Percentiles rank a stretch among this genome's conserved stretches.
These are phyloP conservation scores for Zhuqinia jingwanae DNA, from an alignment of 2,888 invertebrate genomes.

Conservation along the genomic window DNA sequence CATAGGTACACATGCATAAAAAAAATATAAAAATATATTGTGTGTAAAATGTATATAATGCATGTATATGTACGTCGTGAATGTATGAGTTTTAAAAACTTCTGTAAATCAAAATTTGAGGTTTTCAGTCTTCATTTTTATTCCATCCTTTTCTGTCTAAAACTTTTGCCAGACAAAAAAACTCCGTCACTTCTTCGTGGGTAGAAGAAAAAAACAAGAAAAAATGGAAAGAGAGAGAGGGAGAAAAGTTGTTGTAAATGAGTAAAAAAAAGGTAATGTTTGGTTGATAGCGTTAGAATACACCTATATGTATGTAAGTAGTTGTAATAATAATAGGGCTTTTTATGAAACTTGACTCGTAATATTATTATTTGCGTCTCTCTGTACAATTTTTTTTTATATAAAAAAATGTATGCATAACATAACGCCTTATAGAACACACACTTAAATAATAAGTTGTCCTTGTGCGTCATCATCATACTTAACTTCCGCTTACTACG, in stretches of 20 bases:
- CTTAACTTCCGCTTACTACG: background rate
- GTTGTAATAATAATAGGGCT: constrained; percentile 2
- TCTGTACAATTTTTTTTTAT: no score
- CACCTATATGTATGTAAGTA: no score
- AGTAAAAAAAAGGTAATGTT: constrained; percentile 54
- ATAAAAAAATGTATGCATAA: background rate
- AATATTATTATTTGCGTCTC: background rate
- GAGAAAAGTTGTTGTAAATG: constrained; percentile 56
- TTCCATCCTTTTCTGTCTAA: constrained; percentile 62
- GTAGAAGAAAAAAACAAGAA: constrained; percentile 12
- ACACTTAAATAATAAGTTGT: background rate
- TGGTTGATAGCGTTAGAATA: no score
- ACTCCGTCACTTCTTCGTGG: constrained; percentile 52
- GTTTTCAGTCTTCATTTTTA: constrained; percentile 67
- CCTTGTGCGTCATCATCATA: background rate
- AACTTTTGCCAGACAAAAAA: constrained; percentile 63
- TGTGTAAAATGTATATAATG: background rate
- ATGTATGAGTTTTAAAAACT: constrained; percentile 25
- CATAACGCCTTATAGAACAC: background rate
- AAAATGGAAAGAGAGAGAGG: no score
- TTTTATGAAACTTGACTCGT: constrained; percentile 38
- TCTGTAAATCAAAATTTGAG: constrained; percentile 66
- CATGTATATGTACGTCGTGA: background rate
- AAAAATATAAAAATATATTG: constrained; percentile 1
- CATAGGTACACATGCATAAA: no score